phyloP scores from a whole-genome alignment of 2,888 invertebrate species.

The Sminthurides aquaticus region DNA sequence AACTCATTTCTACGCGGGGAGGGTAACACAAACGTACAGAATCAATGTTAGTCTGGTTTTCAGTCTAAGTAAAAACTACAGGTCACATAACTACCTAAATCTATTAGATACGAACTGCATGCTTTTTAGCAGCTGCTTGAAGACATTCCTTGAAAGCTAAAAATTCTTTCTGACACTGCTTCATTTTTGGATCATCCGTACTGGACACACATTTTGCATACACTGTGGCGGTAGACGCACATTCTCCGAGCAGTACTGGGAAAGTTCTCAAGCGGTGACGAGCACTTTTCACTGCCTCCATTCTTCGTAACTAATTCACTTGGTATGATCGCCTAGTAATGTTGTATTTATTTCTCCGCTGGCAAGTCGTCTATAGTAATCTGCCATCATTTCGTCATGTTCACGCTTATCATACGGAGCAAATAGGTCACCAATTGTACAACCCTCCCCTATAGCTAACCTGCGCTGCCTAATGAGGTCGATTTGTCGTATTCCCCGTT shows the following conservation, averaged over 20 bases:
- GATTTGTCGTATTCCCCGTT: constrained; percentile 22
- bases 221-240: constrained; percentile 58
- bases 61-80: background rate
- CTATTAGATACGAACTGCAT: too few species aligned
- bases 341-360: background rate
- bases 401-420: background rate
- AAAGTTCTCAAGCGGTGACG: constrained; percentile 64
- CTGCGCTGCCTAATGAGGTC: constrained; percentile 21
- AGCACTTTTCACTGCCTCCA: constrained; percentile 76
- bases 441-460: background rate
- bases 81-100: background rate
- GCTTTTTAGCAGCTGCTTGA: constrained; percentile 59
- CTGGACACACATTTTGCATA: constrained; percentile 76
- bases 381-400: background rate
- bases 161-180: constrained; percentile 72
- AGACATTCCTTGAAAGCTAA: constrained; percentile 66
- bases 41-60: too few species aligned
- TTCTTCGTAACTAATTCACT: constrained; percentile 45
- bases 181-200: constrained; percentile 62
- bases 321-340: too few species aligned
- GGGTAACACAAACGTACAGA: too few species aligned
- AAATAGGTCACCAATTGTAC: background rate
- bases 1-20: background rate
- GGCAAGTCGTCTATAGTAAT: background rate
- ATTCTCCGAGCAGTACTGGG: constrained; percentile 65